Conservation (phyloP, 2,888 invertebrate species). For the Nezara viridula region DNA sequence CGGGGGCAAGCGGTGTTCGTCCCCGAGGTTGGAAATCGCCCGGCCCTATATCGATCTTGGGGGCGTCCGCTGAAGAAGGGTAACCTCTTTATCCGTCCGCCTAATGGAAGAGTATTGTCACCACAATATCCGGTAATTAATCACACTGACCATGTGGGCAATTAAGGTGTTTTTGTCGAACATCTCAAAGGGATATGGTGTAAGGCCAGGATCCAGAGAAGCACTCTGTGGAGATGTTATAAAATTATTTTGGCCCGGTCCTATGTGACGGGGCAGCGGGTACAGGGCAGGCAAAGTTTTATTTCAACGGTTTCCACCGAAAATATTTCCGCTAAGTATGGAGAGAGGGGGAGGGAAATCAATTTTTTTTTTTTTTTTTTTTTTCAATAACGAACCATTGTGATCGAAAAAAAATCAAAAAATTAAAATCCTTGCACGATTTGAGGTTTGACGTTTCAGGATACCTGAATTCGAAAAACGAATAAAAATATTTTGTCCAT, state of each 20-base stretch:
- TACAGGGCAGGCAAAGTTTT: too few relatives aligned
- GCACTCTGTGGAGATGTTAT: too few relatives aligned
- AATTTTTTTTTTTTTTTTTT: too few relatives aligned
- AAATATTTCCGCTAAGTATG: too few relatives aligned
- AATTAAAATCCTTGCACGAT: too few relatives aligned
- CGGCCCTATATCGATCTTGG: neutral
- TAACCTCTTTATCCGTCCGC: neutral
- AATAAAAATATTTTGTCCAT: too few relatives aligned
- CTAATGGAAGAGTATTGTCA: slow-evolving; percentile 34
- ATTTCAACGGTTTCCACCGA: too few relatives aligned
- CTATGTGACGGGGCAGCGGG: neutral
- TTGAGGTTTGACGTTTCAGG: too few relatives aligned
- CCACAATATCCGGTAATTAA: neutral
- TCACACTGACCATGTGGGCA: neutral
- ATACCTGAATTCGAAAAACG: too few relatives aligned
- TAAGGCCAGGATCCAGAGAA: neutral
- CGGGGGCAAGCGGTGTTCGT: neutral
- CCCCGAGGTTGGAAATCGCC: neutral
- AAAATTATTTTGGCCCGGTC: neutral
- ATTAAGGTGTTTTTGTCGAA: neutral
- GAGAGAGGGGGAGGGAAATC: too few relatives aligned
- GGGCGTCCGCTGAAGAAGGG: neutral
- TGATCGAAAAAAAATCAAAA: too few relatives aligned
- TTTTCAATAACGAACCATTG: too few relatives aligned
- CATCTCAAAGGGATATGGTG: neutral